phyloP scores from a whole-genome alignment of 53 echinoderm and acorn worm genomes.

The Apostichopus leukothele region DNA sequence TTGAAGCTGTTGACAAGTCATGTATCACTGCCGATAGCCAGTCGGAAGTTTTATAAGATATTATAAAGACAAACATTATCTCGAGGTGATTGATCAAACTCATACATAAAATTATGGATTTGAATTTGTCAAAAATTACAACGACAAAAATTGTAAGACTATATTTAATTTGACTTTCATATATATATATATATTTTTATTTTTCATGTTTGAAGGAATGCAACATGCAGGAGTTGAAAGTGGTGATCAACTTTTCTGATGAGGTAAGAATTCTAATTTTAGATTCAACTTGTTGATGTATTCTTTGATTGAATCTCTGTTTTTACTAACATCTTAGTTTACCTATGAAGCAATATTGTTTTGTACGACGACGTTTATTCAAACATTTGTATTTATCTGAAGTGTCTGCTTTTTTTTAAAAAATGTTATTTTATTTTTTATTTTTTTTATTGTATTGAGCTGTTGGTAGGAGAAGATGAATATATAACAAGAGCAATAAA shows the following conservation, averaged over 20 bases:
- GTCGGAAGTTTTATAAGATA: background rate
- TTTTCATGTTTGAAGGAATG: constrained; percentile 9
- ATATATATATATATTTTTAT: background rate
- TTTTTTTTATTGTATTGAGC: too few relatives aligned
- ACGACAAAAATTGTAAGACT: background rate
- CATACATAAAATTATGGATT: background rate
- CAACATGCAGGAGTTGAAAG: constrained; percentile 3
- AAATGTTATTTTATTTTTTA: too few relatives aligned
- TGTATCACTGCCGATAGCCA: background rate
- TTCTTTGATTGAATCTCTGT: too few relatives aligned
- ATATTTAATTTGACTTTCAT: background rate
- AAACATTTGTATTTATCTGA: too few relatives aligned
- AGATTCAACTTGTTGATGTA: too few relatives aligned
- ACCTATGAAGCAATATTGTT: too few relatives aligned
- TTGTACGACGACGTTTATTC: too few relatives aligned
- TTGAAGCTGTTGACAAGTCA: background rate
- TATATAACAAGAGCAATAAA: too few relatives aligned
- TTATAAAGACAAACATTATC: background rate
- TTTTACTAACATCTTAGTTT: too few relatives aligned
- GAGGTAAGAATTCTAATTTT: background rate
- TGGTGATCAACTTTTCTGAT: background rate
- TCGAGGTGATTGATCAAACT: background rate
- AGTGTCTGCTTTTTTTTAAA: too few relatives aligned
- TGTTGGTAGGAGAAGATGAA: too few relatives aligned
- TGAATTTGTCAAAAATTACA: background rate